Evolutionary conservation across 2,888 invertebrate genomes (phyloP), one percentile per base, ranked within the genome.

Genomic region (Chrysolina oricalcia): DNA sequence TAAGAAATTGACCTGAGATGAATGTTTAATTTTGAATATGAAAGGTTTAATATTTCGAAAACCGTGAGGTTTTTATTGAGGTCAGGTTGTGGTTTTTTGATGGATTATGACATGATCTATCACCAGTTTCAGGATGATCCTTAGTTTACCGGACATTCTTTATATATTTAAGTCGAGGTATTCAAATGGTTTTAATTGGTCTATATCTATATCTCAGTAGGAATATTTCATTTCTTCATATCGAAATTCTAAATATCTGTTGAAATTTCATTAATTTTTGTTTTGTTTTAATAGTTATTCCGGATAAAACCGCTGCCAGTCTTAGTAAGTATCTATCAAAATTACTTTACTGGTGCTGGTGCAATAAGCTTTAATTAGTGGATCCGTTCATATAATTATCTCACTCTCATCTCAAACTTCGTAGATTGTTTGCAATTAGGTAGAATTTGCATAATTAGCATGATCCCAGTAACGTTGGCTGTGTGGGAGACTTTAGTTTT

Each of bases 281-380:
- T 53, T 62, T 59, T 59, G 35, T 90, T 89, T 89, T 88, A 88
- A 90, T 93, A 97, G 97, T 96, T 97, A 93, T 97, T 97, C 96
- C 96, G 97, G 97, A 97, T 97, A 93, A 97, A 96, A 94, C 97
- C 97, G 92, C 96, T 96, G 92, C 97, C 97, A 93, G 97, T 97
- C 91, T 95, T 97, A 94, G 97, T 97, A 97, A 97, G 97, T 97
- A 97, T 87, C 43, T 59, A 68, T 72, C 68, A 73, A 77, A 70
- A 66, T 68, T 79, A 69, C 70, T 72, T 74, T 50, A 80, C 87
- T 87, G 87, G 87, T 87, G 83, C 83, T 86, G 87, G 85, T 88
- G 87, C 87, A 86, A 86, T 87, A 87, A 87, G 88, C 87, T 87
- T 76, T 74, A 67, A 72, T 75, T 76, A 72, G 66, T 70, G 59